Evolutionary conservation across 1,140 invertebrate species (phyloP).

Genomic region (Lasaia peninsularis): DNA sequence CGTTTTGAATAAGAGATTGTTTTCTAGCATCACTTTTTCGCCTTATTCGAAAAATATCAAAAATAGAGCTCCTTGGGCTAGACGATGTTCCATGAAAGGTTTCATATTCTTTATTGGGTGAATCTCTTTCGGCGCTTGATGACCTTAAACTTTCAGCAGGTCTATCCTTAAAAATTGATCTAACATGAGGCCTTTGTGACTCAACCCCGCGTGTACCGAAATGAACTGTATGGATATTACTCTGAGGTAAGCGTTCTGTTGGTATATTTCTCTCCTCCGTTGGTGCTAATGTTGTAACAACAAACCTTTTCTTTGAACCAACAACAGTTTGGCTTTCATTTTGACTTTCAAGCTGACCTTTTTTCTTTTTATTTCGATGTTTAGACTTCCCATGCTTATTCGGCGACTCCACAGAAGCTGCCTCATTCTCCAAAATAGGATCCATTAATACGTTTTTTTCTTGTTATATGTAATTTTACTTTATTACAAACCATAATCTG

Average conservation of each 20-base stretch:
- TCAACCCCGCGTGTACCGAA: conserved; percentile 68
- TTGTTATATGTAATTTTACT: conserved; percentile 38
- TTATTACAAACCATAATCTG: conserved; percentile 50
- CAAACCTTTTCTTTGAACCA: conserved; percentile 60
- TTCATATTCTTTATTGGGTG: conserved; percentile 64
- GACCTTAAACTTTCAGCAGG: conserved; percentile 49
- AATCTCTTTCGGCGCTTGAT: conserved; percentile 61
- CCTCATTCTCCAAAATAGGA: conserved; percentile 73
- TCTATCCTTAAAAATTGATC: conserved; percentile 67
- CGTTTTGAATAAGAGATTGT: conserved; percentile 54
- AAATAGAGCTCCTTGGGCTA: conserved; percentile 71
- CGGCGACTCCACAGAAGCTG: conserved; percentile 54
- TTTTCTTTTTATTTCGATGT: conserved; percentile 66
- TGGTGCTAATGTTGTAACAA: conserved; percentile 61
- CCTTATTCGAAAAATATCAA: conserved; percentile 71
- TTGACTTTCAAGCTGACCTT: conserved; percentile 41
- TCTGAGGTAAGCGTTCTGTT: conserved; percentile 44
- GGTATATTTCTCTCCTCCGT: conserved; percentile 51
- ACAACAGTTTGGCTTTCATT: conserved; percentile 59
- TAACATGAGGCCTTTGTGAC: conserved; percentile 63
- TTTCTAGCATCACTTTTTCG: conserved; percentile 71
- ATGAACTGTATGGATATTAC: conserved; percentile 67
- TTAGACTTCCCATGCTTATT: conserved; percentile 60
- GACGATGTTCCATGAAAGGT: conserved; percentile 71
- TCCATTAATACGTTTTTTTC: conserved; percentile 50